Evolutionary conservation across 2,113 vertebrate species (phyloP).

Genomic region (Archocentrus centrarchus): DNA sequence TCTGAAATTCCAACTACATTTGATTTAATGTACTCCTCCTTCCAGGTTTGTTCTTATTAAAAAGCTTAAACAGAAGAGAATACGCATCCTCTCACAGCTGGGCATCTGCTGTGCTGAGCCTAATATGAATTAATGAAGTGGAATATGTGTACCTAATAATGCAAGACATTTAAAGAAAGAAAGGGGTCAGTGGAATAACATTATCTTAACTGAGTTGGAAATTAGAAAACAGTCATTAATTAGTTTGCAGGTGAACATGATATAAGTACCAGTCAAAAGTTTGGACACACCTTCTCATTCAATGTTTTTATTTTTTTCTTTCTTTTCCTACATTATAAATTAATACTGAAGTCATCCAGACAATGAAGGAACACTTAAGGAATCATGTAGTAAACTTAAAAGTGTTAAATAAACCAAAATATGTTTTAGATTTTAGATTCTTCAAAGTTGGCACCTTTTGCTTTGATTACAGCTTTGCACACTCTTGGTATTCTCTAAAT

Average conservation of each 20-base stretch:
- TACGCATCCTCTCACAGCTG: not conserved
- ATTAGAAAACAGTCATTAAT: not conserved
- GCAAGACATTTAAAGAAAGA: constrained; percentile 8
- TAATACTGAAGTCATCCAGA: too few relatives aligned
- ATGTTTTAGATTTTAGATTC: too few relatives aligned
- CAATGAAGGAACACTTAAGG: too few relatives aligned
- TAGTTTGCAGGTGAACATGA: not conserved
- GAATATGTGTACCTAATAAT: constrained; percentile 18
- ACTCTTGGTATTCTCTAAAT: too few relatives aligned
- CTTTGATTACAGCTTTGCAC: too few relatives aligned
- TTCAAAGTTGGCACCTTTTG: too few relatives aligned
- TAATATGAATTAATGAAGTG: constrained; percentile 53
- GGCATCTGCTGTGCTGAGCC: not conserved
- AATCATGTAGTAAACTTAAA: too few relatives aligned
- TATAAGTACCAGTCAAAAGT: too few relatives aligned
- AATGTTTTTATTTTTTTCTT: too few relatives aligned
- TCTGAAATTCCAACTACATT: not conserved
- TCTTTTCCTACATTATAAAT: too few relatives aligned
- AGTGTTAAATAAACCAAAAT: too few relatives aligned
- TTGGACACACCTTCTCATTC: too few relatives aligned
- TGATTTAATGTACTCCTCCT: constrained; percentile 4
- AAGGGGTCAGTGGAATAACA: not conserved
- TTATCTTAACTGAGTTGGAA: not conserved
- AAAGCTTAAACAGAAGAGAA: not conserved
- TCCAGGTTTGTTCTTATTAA: constrained; percentile 15